Evolutionary conservation across 1,140 invertebrate genomes (phyloP).

Genomic region (Muscidifurax raptorellus): DNA sequence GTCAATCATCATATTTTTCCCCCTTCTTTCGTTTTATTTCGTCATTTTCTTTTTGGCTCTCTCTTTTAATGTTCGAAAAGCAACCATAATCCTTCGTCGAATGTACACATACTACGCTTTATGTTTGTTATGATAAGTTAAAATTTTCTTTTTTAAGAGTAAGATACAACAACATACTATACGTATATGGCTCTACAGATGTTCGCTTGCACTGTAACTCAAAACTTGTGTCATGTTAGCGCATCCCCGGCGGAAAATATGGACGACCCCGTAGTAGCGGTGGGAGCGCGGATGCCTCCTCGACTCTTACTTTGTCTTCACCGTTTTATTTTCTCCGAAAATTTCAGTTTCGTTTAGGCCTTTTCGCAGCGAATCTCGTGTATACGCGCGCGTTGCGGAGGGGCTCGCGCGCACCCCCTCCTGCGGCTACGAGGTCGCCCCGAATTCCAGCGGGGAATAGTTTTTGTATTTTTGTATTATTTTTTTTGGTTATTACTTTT

Average conservation of each 20-base stretch:
- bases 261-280: constrained; percentile 38
- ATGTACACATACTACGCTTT: constrained; percentile 69
- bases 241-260: constrained; percentile 52
- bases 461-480: constrained; percentile 43
- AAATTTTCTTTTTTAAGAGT: constrained; percentile 45
- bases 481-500: constrained; percentile 48
- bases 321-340: constrained; percentile 9
- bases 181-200: constrained; percentile 77
- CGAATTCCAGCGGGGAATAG: constrained; percentile 11
- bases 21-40: constrained; percentile 8
- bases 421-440: constrained; percentile 31
- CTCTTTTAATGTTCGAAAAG: constrained; percentile 51
- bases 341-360: constrained; percentile 55
- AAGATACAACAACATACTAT: constrained; percentile 76
- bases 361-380: constrained; percentile 30
- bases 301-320: not conserved
- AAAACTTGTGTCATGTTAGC: constrained; percentile 72
- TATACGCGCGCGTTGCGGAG: not conserved
- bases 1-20: constrained; percentile 1
- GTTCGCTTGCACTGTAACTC: constrained; percentile 77
- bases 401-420: not conserved
- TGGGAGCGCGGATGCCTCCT: not conserved
- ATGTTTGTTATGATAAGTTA: constrained; percentile 48
- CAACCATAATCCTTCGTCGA: constrained; percentile 57
- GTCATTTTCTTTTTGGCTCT: constrained; percentile 25